Percentiles rank a stretch among this genome's conserved stretches.
These are phyloP conservation scores for Triplophysa tibetana DNA, from an alignment of 2,113 vertebrate species.

Conservation along the genomic window DNA sequence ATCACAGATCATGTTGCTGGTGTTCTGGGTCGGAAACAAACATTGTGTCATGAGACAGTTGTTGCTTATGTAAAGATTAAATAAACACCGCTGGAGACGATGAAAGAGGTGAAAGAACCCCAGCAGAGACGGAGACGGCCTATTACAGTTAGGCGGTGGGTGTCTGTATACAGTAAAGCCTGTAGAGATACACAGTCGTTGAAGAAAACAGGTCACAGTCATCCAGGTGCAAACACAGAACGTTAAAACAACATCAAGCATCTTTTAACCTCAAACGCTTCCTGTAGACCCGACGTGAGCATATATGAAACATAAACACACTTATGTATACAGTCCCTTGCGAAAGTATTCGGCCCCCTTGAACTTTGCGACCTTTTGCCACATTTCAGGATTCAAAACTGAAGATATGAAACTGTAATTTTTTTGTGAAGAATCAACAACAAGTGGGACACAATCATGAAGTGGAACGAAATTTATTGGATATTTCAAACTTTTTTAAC, in stretches of 20 bases:
- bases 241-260: slow-evolving; percentile 6
- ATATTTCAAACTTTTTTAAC: no score
- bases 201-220: slow-evolving; percentile 8
- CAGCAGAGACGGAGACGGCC: slow-evolving; percentile 11
- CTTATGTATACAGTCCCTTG: no score
- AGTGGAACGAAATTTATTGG: no score
- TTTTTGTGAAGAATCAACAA: no score
- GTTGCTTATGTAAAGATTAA: not conserved
- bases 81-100: slow-evolving; percentile 14
- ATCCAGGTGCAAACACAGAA: slow-evolving; percentile 39
- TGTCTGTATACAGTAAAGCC: not conserved
- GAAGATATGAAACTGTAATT: no score
- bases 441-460: no score
- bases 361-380: no score
- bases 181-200: slow-evolving; percentile 8
- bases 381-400: no score
- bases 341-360: no score
- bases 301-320: not conserved
- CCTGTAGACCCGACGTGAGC: not conserved
- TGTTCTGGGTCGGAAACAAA: not conserved
- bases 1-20: no score
- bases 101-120: slow-evolving; percentile 4
- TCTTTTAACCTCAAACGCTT: slow-evolving; percentile 5
- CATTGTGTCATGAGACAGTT: not conserved
- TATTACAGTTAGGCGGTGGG: not conserved